A percentile compares a stretch with the other conserved stretches of the same genome.
phyloP scores from a whole-genome alignment of 2,113 vertebrate genomes.

The Pollachius pollachius region DNA sequence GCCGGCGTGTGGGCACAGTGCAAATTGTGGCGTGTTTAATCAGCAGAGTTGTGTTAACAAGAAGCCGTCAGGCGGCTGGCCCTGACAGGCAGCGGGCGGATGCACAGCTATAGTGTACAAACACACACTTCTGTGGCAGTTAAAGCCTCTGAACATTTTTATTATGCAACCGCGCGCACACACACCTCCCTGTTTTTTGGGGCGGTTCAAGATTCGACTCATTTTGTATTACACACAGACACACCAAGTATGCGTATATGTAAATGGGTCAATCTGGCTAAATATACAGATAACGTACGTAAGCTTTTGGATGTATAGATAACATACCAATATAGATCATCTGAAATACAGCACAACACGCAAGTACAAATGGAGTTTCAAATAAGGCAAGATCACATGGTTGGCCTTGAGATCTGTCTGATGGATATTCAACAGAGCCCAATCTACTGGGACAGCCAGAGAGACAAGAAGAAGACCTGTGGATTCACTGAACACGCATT shows the following conservation, averaged over 20 bases:
- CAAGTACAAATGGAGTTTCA: too few relatives aligned
- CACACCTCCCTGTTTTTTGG: neutral
- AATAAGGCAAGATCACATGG: too few relatives aligned
- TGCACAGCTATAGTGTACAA: neutral
- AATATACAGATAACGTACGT: neutral
- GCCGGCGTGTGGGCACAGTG: conserved; percentile 2
- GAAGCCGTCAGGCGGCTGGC: neutral
- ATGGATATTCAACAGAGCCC: too few relatives aligned
- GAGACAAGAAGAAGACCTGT: too few relatives aligned
- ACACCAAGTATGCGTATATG: neutral
- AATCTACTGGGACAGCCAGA: too few relatives aligned
- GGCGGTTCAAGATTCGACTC: neutral
- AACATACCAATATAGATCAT: too few relatives aligned
- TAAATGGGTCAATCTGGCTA: too few relatives aligned
- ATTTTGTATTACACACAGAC: too few relatives aligned
- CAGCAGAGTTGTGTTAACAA: conserved; percentile 13
- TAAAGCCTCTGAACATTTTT: neutral
- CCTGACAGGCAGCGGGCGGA: neutral
- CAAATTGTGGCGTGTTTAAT: conserved; percentile 11
- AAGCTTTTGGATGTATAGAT: too few relatives aligned
- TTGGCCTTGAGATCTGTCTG: too few relatives aligned
- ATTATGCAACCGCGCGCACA: too few relatives aligned
- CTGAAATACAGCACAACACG: too few relatives aligned
- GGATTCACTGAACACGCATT: conserved; percentile 1
- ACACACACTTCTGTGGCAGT: conserved; percentile 2